These are phyloP conservation scores for Drosophila mimetica DNA, from an alignment of 2,888 invertebrate genomes.

Conservation along the genomic window DNA sequence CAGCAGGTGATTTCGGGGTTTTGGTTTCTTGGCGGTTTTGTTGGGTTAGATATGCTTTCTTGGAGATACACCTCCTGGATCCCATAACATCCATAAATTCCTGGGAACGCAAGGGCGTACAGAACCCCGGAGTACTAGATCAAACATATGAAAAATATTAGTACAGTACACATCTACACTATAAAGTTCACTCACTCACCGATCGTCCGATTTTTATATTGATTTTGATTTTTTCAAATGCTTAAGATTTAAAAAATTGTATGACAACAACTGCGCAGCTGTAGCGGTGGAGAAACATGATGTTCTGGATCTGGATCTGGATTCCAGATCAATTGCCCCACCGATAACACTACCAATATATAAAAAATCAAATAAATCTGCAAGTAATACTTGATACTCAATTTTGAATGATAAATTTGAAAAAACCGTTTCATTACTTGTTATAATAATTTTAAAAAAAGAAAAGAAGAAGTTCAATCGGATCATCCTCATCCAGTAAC, in stretches of 20 bases:
- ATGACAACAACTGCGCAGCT: constrained; percentile 1
- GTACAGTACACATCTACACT: no score
- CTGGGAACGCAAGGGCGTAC: constrained; percentile 9
- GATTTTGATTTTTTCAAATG: no score
- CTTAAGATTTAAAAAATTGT: constrained; percentile 9
- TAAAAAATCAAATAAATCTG: no score
- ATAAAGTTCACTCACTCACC: not conserved
- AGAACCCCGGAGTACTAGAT: not conserved
- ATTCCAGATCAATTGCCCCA: not conserved
- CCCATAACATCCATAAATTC: constrained; percentile 10
- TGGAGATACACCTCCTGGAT: no score
- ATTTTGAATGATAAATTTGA: not conserved
- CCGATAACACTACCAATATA: no score
- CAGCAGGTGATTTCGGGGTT: not conserved
- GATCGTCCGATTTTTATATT: not conserved
- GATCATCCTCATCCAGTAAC: not conserved
- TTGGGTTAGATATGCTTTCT: not conserved
- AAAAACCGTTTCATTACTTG: not conserved
- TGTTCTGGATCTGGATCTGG: no score
- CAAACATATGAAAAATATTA: no score
- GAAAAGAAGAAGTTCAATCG: not conserved
- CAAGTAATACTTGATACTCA: no score
- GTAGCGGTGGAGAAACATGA: no score
- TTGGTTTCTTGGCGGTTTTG: not conserved
- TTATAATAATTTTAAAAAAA: no score